phyloP scores from a whole-genome alignment of 2,113 vertebrate genomes.

The Abramis brama region DNA sequence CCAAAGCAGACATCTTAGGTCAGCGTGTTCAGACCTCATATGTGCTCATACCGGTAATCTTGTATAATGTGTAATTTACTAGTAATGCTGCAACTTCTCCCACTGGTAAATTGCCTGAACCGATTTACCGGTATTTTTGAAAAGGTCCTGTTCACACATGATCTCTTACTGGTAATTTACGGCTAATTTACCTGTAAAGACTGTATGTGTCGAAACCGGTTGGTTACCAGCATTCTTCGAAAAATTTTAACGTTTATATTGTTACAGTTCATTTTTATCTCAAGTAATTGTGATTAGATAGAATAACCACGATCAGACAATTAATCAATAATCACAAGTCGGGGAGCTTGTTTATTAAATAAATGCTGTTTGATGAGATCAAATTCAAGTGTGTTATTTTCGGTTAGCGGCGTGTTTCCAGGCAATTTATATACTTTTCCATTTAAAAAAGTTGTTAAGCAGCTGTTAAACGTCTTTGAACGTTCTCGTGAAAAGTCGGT shows the following conservation, averaged over 20 bases:
- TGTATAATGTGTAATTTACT: too few species aligned
- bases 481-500: conserved; percentile 45
- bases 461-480: conserved; percentile 40
- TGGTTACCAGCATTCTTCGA: too few species aligned
- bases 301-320: not conserved
- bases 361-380: not conserved
- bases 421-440: not conserved
- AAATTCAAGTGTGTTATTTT: not conserved
- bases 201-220: not conserved
- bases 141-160: too few species aligned
- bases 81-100: too few species aligned
- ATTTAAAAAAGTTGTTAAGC: conserved; percentile 7
- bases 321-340: not conserved
- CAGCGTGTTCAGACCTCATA: too few species aligned
- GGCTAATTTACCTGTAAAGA: too few species aligned
- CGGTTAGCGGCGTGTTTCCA: not conserved
- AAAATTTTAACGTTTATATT: too few species aligned
- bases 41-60: too few species aligned
- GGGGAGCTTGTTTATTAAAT: not conserved
- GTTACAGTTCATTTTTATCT: not conserved
- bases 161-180: too few species aligned
- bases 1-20: too few species aligned
- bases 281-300: not conserved
- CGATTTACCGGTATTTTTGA: too few species aligned
- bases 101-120: too few species aligned